Base-by-base conservation (phyloP, 1,140 invertebrate species). In the Ceratina calcarata region DNA sequence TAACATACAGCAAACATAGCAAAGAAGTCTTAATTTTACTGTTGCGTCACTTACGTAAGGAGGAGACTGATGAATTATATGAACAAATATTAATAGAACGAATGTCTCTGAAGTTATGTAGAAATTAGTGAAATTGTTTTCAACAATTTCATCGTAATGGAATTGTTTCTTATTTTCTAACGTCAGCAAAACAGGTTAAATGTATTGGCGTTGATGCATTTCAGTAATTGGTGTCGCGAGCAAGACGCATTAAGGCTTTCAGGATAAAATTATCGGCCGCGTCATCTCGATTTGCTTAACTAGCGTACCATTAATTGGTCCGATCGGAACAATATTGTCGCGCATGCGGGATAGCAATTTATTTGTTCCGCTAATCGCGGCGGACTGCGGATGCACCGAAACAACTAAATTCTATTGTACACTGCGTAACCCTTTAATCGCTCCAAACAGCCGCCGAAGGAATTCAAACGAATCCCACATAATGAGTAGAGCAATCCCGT, bases 271-370 rank as follows among this genome's bases (percentile, higher is more conserved):
- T 72, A 78, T 78, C 68, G 37, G 20, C n/a, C 37, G 3, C 68
- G 60, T 64, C 27, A 64, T 64, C 22, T 24, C 20, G 69, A 78
- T 78, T 78, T 37, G 20, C 60, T 13, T 49, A 72, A 72, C 76
- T 8, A 57, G 51, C 13, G 58, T n/a, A n/a, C 37, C 62, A 22
- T 64, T 72, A 72, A 78, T 24, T 37, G n/a, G 13, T 1, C n/a
- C 15, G 68, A 65, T 64, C 49, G 16, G 37, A 53, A 78, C 20
- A 45, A 62, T 57, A 49, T 15, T 22, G 66, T 53, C 69, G 37
- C 76, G 68, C 32, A 62, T 22, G 22, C n/a, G 49, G 49, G 16
- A 76, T 0, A 16, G 13, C 7, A 77, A 77, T 72, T 65, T 72
- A 65, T 78, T 65, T 32, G 64, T 65, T 16, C 20, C 37, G 16